Evolutionary conservation across 2,113 vertebrate species (phyloP).

Genomic region (Sinosuthora webbiana): DNA sequence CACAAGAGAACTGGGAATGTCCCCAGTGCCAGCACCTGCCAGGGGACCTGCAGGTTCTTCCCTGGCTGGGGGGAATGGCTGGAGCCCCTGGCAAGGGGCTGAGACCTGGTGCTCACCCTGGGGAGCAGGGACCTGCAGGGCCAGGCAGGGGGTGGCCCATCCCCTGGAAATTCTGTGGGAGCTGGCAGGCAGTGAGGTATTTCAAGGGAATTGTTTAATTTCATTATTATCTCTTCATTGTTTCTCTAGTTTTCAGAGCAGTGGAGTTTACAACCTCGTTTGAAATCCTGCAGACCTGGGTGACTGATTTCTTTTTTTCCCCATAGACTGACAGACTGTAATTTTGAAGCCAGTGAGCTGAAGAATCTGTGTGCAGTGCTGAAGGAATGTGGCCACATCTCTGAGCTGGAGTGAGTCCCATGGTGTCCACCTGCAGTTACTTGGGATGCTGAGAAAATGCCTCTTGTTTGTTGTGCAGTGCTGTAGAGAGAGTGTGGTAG

Average conservation of each 20-base stretch:
- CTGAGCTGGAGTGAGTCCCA: constrained; percentile 75
- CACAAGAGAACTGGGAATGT: background rate
- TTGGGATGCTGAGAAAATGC: background rate
- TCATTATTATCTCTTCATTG: background rate
- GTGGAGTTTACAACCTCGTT: background rate
- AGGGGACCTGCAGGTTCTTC: background rate
- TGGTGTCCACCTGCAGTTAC: background rate
- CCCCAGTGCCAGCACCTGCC: background rate
- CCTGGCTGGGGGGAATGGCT: background rate
- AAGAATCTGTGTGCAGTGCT: constrained; percentile 65
- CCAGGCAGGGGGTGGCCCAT: background rate
- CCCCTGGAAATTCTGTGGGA: background rate
- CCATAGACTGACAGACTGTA: constrained; percentile 72
- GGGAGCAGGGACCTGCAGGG: background rate
- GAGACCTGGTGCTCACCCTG: background rate
- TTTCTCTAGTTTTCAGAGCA: background rate
- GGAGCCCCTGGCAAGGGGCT: background rate
- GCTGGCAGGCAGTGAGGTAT: background rate
- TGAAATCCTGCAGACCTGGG: background rate
- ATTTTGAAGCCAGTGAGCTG: constrained; percentile 58
- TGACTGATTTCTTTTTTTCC: background rate
- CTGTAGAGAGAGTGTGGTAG: background rate
- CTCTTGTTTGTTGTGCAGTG: background rate
- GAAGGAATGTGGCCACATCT: constrained; percentile 53
- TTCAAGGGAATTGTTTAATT: background rate